Percentiles rank a stretch among this genome's conserved stretches.
These are phyloP conservation scores for Incurvaria masculella DNA, from an alignment of 2,888 invertebrate species.

Conservation along the genomic window DNA sequence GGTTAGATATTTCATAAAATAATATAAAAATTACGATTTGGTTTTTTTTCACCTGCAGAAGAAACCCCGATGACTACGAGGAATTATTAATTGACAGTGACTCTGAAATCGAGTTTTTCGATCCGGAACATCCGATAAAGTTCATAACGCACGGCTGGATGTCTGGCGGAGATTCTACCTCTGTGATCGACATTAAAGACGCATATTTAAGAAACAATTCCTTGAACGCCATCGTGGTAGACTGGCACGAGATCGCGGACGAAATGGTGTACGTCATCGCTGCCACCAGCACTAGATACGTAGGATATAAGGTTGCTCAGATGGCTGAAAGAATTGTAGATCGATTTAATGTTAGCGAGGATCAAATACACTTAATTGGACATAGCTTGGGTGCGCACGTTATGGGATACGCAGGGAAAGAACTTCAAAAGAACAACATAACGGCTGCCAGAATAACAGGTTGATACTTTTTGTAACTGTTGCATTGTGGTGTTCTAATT, in stretches of 20 bases:
- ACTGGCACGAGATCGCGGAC: slow-evolving; percentile 18
- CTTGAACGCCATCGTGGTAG: slow-evolving; percentile 26
- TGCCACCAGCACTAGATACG: slow-evolving; percentile 10
- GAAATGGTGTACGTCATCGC: slow-evolving; percentile 14
- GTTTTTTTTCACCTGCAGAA: not conserved
- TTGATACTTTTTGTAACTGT: too few species aligned
- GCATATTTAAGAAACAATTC: slow-evolving; percentile 24
- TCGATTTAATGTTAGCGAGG: slow-evolving; percentile 12
- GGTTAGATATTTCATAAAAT: too few species aligned
- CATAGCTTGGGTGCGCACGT: slow-evolving; percentile 62
- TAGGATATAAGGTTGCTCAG: not conserved
- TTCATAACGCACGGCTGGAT: slow-evolving; percentile 32
- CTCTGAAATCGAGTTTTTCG: slow-evolving; percentile 10
- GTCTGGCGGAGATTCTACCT: slow-evolving; percentile 24
- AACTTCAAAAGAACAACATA: slow-evolving; percentile 36
- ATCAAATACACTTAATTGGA: slow-evolving; percentile 39
- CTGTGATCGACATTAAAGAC: slow-evolving; percentile 24
- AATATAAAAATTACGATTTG: too few species aligned
- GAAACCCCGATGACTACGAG: not conserved
- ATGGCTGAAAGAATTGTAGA: not conserved
- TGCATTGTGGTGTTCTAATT: too few species aligned
- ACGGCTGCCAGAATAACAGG: slow-evolving; percentile 55
- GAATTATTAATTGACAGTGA: not conserved
- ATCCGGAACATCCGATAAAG: slow-evolving; percentile 25
- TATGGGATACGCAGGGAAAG: slow-evolving; percentile 56